Evolutionary conservation across 2,888 invertebrate species (phyloP).

Genomic region (Eumerus sabulonum): DNA sequence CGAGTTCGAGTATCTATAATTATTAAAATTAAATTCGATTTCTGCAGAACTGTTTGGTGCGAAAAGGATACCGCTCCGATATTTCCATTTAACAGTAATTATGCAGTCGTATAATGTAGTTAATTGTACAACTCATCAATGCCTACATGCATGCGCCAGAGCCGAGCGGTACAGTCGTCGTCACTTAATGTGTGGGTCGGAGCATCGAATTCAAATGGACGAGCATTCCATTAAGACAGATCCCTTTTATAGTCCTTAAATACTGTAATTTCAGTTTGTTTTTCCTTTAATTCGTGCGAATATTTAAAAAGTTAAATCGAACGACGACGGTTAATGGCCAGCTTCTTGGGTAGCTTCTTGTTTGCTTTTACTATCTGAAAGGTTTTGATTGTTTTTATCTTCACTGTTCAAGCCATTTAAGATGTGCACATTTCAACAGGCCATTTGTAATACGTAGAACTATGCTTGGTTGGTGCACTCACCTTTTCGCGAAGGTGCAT

Average conservation of each 20-base stretch:
- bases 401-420: too few species aligned
- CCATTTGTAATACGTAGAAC: too few species aligned
- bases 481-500: too few species aligned
- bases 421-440: too few species aligned
- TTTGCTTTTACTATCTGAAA: too few species aligned
- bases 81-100: constrained; percentile 67
- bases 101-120: constrained; percentile 65
- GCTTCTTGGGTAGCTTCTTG: too few species aligned
- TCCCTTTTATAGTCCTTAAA: constrained; percentile 60
- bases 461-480: too few species aligned
- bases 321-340: constrained; percentile 35
- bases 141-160: constrained; percentile 5
- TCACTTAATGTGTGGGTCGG: constrained; percentile 10
- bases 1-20: constrained; percentile 60
- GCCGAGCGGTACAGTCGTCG: too few species aligned
- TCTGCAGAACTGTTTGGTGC: constrained; percentile 47
- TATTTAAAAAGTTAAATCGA: constrained; percentile 38
- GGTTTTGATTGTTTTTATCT: too few species aligned
- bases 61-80: constrained; percentile 61
- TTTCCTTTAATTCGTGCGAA: constrained; percentile 29
- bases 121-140: constrained; percentile 38
- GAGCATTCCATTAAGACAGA: constrained; percentile 50
- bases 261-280: constrained; percentile 58
- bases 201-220: constrained; percentile 44
- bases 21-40: constrained; percentile 69